A percentile compares a stretch with the other conserved stretches of the same genome.
Evolutionary conservation across 2,888 invertebrate genomes (phyloP).

Genomic region (Drosophila crucigera): DNA sequence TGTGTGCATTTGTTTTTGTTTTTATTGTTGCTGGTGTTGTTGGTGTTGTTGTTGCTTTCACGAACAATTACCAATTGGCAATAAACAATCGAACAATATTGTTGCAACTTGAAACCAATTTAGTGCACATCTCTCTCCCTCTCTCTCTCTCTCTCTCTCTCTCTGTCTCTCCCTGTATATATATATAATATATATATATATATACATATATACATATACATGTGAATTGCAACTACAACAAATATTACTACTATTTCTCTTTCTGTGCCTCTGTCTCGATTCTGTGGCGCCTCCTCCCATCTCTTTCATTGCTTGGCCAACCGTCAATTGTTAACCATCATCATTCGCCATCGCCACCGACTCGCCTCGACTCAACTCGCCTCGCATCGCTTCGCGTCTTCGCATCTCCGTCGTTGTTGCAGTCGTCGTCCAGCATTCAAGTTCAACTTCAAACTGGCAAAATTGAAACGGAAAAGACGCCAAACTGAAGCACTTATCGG

Average conservation of each 20-base stretch:
- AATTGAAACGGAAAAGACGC: constrained; percentile 82
- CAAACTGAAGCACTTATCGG: constrained; percentile 86
- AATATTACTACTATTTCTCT: constrained; percentile 10
- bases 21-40: constrained; percentile 20
- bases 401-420: neutral
- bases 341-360: neutral
- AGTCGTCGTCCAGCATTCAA: constrained; percentile 43
- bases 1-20: constrained; percentile 22
- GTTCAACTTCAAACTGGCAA: constrained; percentile 81
- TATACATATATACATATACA: neutral
- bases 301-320: constrained; percentile 13
- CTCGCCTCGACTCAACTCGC: neutral
- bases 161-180: neutral
- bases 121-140: constrained; percentile 17
- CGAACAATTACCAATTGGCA: constrained; percentile 34
- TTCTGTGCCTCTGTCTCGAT: constrained; percentile 3
- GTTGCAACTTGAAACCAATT: constrained; percentile 37
- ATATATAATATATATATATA: neutral
- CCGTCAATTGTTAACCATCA: constrained; percentile 7
- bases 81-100: constrained; percentile 56
- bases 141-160: neutral
- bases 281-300: constrained; percentile 5
- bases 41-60: constrained; percentile 6
- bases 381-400: neutral
- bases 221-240: constrained; percentile 1